These are phyloP conservation scores for Drymodes brunneopygia DNA, from an alignment of 2,113 vertebrate species.

Conservation along the genomic window DNA sequence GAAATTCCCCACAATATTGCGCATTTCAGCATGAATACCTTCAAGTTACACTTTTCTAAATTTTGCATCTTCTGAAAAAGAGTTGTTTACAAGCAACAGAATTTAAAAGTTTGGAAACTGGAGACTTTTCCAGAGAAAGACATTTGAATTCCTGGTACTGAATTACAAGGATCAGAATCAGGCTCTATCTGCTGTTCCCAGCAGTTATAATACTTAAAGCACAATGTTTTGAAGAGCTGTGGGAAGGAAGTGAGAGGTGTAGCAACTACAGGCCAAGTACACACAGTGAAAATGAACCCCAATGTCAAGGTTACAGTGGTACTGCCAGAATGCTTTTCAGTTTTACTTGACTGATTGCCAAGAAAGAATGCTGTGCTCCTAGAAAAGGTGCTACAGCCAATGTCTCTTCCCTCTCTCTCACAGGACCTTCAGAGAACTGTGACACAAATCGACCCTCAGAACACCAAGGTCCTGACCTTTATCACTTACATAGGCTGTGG, in stretches of 20 bases:
- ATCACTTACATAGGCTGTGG: conserved; percentile 94
- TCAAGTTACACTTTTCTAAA: neutral
- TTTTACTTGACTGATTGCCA: neutral
- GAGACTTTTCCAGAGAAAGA: neutral
- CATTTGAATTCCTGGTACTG: neutral
- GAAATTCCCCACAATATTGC: neutral
- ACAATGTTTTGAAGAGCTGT: conserved; percentile 2
- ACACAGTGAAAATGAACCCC: neutral
- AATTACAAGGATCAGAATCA: neutral
- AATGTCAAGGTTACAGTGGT: neutral
- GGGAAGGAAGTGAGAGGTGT: conserved; percentile 54
- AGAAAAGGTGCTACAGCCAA: neutral
- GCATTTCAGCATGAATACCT: neutral
- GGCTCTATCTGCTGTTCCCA: neutral
- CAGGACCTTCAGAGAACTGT: conserved; percentile 84
- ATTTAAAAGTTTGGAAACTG: neutral
- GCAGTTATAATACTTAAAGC: neutral
- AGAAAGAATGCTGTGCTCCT: neutral
- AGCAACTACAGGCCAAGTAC: neutral
- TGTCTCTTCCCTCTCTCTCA: neutral
- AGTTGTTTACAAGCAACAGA: neutral
- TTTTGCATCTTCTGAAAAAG: neutral
- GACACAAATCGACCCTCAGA: conserved; percentile 69
- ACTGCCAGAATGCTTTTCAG: neutral
- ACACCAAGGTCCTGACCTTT: conserved; percentile 85